These are phyloP conservation scores for Hypercompe scribonia DNA, from an alignment of 2,888 invertebrate species.

Conservation along the genomic window DNA sequence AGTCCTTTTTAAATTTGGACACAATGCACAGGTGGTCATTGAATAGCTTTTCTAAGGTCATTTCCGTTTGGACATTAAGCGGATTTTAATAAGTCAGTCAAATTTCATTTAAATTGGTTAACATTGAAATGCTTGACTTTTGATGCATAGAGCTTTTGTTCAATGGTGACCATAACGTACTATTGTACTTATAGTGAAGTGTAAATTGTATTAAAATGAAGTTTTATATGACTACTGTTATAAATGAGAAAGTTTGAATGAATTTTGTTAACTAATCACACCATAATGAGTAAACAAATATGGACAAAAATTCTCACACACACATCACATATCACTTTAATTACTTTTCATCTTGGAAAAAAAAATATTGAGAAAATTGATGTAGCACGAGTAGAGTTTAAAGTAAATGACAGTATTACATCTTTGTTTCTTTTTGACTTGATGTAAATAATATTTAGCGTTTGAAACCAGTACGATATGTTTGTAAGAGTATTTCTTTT, in stretches of 20 bases:
- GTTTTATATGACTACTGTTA: background rate
- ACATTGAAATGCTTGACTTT: slow-evolving; percentile 4
- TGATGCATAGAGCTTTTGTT: background rate
- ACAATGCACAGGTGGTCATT: slow-evolving; percentile 76
- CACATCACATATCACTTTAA: no score
- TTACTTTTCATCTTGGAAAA: no score
- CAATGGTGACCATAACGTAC: background rate
- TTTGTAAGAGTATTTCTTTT: no score
- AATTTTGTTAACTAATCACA: background rate
- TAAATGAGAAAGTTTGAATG: background rate
- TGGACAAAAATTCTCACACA: no score
- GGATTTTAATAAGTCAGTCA: slow-evolving; percentile 47
- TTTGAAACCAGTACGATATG: no score
- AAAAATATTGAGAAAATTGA: no score
- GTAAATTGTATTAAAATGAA: background rate
- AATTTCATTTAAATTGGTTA: slow-evolving; percentile 28
- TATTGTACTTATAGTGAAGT: background rate
- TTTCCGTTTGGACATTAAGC: slow-evolving; percentile 69
- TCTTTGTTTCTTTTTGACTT: no score
- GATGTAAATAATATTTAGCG: no score
- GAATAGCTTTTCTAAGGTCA: slow-evolving; percentile 75
- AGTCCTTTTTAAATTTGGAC: slow-evolving; percentile 40
- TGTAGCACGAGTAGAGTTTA: background rate
- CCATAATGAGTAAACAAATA: background rate
- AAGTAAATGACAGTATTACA: background rate